These are phyloP conservation scores for Eupristina koningsbergeri DNA, from an alignment of 1,140 invertebrate species.

Conservation along the genomic window DNA sequence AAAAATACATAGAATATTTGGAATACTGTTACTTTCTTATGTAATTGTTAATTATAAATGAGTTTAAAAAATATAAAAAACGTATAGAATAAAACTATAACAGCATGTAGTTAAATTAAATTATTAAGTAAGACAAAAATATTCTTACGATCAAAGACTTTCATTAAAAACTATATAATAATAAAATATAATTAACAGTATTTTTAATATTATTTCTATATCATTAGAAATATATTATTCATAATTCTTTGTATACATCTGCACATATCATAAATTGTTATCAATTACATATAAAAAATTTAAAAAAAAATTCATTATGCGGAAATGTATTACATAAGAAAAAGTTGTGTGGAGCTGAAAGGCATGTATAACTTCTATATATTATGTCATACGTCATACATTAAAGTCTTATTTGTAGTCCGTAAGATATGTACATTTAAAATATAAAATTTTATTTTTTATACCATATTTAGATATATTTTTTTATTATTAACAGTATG, in stretches of 20 bases:
- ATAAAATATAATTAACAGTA: not conserved
- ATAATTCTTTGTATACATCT: not conserved
- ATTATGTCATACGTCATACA: slow-evolving; percentile 22
- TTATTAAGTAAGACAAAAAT: too few species aligned
- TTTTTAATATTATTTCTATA: too few species aligned
- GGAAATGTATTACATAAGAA: slow-evolving; percentile 12
- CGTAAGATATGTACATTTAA: not conserved
- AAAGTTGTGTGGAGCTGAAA: not conserved
- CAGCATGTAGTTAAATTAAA: too few species aligned
- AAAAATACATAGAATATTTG: too few species aligned
- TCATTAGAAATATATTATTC: not conserved
- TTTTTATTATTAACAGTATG: too few species aligned
- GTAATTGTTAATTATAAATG: too few species aligned
- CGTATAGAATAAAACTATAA: too few species aligned
- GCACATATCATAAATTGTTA: not conserved
- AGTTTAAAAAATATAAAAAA: too few species aligned
- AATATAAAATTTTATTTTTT: not conserved
- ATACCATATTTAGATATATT: too few species aligned
- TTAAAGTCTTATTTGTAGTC: not conserved
- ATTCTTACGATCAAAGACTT: too few species aligned
- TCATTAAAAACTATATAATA: not conserved
- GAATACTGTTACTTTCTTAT: too few species aligned
- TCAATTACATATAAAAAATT: not conserved
- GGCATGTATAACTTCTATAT: not conserved
- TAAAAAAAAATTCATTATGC: not conserved